These are phyloP conservation scores for Belgica antarctica DNA, from an alignment of 2,888 invertebrate species.

Conservation along the genomic window DNA sequence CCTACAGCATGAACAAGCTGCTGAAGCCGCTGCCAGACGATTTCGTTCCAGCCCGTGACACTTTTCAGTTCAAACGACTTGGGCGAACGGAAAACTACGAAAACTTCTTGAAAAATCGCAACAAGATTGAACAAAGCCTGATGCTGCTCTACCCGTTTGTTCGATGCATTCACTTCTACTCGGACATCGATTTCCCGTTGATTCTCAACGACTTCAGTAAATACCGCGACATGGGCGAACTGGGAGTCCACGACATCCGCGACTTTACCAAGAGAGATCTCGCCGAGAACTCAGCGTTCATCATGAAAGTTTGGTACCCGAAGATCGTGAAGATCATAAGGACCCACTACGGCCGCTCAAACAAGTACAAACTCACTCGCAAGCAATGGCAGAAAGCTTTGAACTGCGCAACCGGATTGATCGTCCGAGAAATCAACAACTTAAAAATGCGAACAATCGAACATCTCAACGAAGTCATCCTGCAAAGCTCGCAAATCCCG, in stretches of 20 bases:
- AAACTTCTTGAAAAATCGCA: conserved; percentile 60
- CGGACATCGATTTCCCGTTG: conserved; percentile 53
- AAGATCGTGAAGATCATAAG: conserved; percentile 52
- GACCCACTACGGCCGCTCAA: conserved; percentile 49
- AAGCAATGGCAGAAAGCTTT: conserved; percentile 52
- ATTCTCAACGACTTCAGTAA: conserved; percentile 51
- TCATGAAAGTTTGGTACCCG: conserved; percentile 56
- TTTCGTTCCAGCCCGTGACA: conserved; percentile 51
- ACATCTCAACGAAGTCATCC: conserved; percentile 60
- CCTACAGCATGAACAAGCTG: conserved; percentile 64
- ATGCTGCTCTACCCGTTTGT: conserved; percentile 65
- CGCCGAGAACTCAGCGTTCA: conserved; percentile 51
- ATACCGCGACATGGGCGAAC: conserved; percentile 46
- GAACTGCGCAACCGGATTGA: conserved; percentile 56
- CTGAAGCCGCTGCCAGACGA: conserved; percentile 62
- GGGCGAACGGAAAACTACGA: conserved; percentile 64
- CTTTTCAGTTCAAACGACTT: conserved; percentile 59
- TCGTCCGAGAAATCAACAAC: conserved; percentile 64
- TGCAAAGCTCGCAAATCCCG: conserved; percentile 59
- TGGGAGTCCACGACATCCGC: conserved; percentile 47
- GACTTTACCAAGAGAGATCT: conserved; percentile 51
- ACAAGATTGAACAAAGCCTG: conserved; percentile 59
- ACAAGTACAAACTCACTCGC: conserved; percentile 44
- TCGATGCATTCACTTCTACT: conserved; percentile 53
- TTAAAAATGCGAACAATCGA: conserved; percentile 67